Conservation (phyloP, 92 coral and sea anemone genomes). For the Phenganax marumi region DNA sequence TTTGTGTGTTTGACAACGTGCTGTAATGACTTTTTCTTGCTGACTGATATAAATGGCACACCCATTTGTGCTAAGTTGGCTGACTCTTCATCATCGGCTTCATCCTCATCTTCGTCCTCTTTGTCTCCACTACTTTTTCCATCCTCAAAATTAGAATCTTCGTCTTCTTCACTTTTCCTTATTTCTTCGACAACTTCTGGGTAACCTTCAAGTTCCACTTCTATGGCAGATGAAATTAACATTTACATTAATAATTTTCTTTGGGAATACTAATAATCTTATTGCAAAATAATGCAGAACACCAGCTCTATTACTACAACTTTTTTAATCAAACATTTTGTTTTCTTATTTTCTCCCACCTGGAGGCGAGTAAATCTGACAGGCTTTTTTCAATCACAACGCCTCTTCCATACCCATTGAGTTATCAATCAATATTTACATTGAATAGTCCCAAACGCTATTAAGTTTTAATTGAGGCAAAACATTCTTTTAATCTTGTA, state of each 20-base stretch:
- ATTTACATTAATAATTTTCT: not conserved
- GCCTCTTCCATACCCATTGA: too few relatives aligned
- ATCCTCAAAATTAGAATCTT: not conserved
- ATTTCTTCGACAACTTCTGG: constrained; percentile 4
- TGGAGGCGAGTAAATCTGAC: too few relatives aligned
- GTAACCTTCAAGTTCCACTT: constrained; percentile 18
- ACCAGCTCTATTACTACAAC: too few relatives aligned
- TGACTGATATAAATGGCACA: constrained; percentile 15
- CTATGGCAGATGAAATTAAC: not conserved
- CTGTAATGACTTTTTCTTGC: not conserved
- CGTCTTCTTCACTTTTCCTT: not conserved
- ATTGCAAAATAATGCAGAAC: too few relatives aligned
- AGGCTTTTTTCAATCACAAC: too few relatives aligned
- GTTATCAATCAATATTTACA: too few relatives aligned
- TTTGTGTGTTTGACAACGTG: constrained; percentile 14
- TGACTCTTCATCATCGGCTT: not conserved
- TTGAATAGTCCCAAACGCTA: too few relatives aligned
- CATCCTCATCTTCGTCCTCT: constrained; percentile 16
- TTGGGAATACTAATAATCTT: not conserved
- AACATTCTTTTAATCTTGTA: too few relatives aligned
- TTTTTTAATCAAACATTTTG: too few relatives aligned
- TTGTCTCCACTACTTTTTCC: not conserved
- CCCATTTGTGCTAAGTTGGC: constrained; percentile 37
- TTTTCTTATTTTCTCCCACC: too few relatives aligned
- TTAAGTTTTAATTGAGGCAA: too few relatives aligned